phyloP scores from a whole-genome alignment of 2,797 vertebrate species.

The Kryptolebias ocellatus region DNA sequence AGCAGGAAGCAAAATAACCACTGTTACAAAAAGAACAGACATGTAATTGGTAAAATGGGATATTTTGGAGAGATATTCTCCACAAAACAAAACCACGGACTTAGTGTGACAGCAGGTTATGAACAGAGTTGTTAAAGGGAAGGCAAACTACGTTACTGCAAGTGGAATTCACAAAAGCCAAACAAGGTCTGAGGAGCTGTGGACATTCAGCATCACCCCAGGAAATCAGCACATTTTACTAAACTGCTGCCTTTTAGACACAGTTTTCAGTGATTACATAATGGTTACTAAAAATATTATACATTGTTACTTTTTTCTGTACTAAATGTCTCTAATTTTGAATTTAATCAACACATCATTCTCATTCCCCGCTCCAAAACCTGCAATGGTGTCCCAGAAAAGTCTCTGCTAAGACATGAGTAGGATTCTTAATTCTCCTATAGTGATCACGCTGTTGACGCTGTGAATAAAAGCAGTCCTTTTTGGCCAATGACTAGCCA shows the following conservation, averaged over 20 bases:
- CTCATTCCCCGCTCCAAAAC: background rate
- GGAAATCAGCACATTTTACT: background rate
- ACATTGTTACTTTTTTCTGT: background rate
- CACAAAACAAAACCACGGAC: background rate
- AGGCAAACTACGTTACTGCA: background rate
- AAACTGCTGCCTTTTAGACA: background rate
- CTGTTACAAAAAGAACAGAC: conserved; percentile 37
- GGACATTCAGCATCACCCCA: background rate
- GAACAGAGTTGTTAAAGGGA: background rate
- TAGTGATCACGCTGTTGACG: too few relatives aligned
- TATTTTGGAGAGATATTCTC: conserved; percentile 2
- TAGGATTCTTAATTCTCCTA: too few relatives aligned
- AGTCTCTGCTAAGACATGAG: too few relatives aligned
- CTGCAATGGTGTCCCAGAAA: background rate
- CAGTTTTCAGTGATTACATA: background rate
- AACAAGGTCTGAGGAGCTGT: too few relatives aligned
- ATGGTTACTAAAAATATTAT: background rate
- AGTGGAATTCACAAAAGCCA: too few relatives aligned
- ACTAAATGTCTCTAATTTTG: too few relatives aligned
- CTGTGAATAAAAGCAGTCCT: too few relatives aligned
- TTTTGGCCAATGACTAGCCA: too few relatives aligned
- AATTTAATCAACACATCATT: too few relatives aligned
- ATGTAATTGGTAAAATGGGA: conserved; percentile 31
- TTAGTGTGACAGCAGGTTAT: background rate
- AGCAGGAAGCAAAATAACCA: conserved; percentile 50